Percentiles rank a stretch among this genome's conserved stretches.
Evolutionary conservation across 2,797 vertebrate genomes (phyloP).

Genomic region (Heliangelus exortis): DNA sequence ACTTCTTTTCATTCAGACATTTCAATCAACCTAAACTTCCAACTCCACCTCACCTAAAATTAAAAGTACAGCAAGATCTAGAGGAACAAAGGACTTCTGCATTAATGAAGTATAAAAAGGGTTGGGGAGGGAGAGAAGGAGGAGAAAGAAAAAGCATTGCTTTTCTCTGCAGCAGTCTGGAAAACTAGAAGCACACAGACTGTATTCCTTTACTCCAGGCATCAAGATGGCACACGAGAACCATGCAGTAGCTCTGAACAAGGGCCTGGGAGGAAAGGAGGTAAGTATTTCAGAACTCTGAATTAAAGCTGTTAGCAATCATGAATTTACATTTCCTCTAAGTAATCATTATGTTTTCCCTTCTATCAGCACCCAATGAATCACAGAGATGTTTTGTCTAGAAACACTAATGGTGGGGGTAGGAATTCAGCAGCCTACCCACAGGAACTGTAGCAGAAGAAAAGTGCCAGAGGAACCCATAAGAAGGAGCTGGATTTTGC

Average conservation of each 20-base stretch:
- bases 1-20: background rate
- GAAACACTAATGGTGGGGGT: slow-evolving; percentile 57
- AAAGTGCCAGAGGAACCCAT: slow-evolving; percentile 44
- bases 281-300: slow-evolving; percentile 49
- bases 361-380: slow-evolving; percentile 63
- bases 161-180: background rate
- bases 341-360: slow-evolving; percentile 64
- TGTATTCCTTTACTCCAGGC: background rate
- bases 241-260: slow-evolving; percentile 20
- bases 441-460: background rate
- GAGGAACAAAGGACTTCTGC: background rate
- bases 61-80: background rate
- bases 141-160: background rate
- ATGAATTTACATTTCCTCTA: slow-evolving; percentile 73
- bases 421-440: slow-evolving; percentile 54
- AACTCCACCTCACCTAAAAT: background rate
- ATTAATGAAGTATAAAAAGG: background rate
- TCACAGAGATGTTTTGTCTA: slow-evolving; percentile 70
- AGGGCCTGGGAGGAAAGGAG: slow-evolving; percentile 41
- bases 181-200: background rate
- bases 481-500: slow-evolving; percentile 39
- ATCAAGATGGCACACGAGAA: slow-evolving; percentile 23
- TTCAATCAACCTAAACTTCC: background rate
- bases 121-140: background rate
- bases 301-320: slow-evolving; percentile 65